A percentile compares a stretch with the other conserved stretches of the same genome.
phyloP scores from a whole-genome alignment of 2,888 invertebrate species.

The Drosophila mettleri region DNA sequence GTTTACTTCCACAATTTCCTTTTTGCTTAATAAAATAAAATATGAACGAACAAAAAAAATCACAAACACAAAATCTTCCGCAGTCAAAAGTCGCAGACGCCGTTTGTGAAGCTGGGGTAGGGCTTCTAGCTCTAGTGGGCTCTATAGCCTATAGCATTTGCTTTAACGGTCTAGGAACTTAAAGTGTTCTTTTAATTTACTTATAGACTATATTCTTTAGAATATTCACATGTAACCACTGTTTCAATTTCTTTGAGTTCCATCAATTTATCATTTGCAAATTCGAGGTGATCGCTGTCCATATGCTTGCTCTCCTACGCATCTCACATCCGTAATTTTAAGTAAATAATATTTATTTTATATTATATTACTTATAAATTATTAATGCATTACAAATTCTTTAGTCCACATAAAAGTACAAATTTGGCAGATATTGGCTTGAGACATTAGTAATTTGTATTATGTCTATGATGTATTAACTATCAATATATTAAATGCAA shows the following conservation, averaged over 20 bases:
- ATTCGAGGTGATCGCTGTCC: too few relatives aligned
- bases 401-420: too few relatives aligned
- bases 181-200: neutral
- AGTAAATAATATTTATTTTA: too few relatives aligned
- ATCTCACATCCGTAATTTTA: too few relatives aligned
- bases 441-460: too few relatives aligned
- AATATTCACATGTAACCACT: neutral
- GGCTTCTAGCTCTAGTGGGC: neutral
- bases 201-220: too few relatives aligned
- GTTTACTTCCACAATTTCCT: conserved; percentile 73
- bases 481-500: too few relatives aligned
- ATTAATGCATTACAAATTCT: too few relatives aligned
- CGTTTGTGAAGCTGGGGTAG: conserved; percentile 2
- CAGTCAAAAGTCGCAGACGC: conserved; percentile 22
- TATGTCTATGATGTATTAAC: too few relatives aligned
- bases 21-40: conserved; percentile 77
- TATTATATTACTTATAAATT: too few relatives aligned
- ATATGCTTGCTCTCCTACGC: too few relatives aligned
- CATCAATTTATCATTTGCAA: neutral
- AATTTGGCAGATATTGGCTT: too few relatives aligned
- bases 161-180: neutral
- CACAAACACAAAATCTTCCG: conserved; percentile 16
- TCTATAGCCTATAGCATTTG: neutral
- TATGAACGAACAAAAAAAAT: conserved; percentile 54
- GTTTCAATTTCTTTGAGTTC: neutral